Conservation (phyloP, 2,113 vertebrate genomes). For the Carollia perspicillata region DNA sequence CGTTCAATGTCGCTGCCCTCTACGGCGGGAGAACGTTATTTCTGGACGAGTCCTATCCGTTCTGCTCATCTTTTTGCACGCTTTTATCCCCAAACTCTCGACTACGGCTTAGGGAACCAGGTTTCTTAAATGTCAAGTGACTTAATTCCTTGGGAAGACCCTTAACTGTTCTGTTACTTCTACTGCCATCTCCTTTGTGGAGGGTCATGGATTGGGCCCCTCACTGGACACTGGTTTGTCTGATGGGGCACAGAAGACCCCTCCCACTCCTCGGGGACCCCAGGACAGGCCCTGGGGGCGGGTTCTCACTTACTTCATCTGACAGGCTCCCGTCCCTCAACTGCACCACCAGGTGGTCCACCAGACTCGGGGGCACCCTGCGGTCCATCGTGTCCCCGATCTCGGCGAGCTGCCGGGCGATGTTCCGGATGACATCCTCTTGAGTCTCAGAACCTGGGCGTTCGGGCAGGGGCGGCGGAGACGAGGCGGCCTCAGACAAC, state of each 20-base stretch:
- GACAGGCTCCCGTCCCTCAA: slow-evolving; percentile 64
- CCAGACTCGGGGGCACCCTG: slow-evolving; percentile 64
- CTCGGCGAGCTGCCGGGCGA: slow-evolving; percentile 77
- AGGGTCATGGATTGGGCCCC: too few relatives aligned
- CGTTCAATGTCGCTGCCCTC: not conserved
- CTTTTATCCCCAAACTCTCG: not conserved
- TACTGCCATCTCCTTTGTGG: not conserved
- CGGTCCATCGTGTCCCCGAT: slow-evolving; percentile 79
- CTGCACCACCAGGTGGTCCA: slow-evolving; percentile 65
- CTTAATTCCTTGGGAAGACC: not conserved
- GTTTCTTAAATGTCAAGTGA: not conserved
- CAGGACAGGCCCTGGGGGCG: not conserved
- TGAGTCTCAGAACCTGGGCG: slow-evolving; percentile 19
- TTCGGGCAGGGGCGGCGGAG: not conserved
- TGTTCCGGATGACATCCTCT: slow-evolving; percentile 72
- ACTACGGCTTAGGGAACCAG: too few relatives aligned
- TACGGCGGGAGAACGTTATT: not conserved
- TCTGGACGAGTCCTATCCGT: not conserved
- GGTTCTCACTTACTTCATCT: slow-evolving; percentile 69
- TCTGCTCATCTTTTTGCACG: not conserved
- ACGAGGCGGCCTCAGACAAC: not conserved
- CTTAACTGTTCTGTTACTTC: not conserved
- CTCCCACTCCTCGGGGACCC: too few relatives aligned
- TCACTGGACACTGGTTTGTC: not conserved
- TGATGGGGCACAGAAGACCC: not conserved